Conservation (phyloP, 1,140 invertebrate genomes). For the honey bee (Apis mellifera) region Amel_HAv3.1 CM009937.2:11997001-11997500, state of each 20-base stretch:
- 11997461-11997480: constrained; percentile 35
- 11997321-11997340: constrained; percentile 11
- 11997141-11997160: no score
- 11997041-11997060: background rate
- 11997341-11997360: background rate
- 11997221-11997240: background rate
- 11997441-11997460: constrained; percentile 24
- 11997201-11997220: background rate
- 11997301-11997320: constrained; percentile 11
- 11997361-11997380: background rate
- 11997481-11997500: constrained; percentile 32
- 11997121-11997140: no score
- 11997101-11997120: no score
- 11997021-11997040: constrained; percentile 41
- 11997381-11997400: background rate
- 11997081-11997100: no score
- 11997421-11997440: background rate
- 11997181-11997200: background rate
- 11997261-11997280: constrained; percentile 27
- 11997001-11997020: background rate
- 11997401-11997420: background rate
- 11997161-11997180: background rate
- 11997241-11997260: constrained; percentile 30
- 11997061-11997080: background rate
- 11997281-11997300: background rate